phyloP scores from a whole-genome alignment of 2,888 invertebrate genomes.

The Chydorus sphaericus region DNA sequence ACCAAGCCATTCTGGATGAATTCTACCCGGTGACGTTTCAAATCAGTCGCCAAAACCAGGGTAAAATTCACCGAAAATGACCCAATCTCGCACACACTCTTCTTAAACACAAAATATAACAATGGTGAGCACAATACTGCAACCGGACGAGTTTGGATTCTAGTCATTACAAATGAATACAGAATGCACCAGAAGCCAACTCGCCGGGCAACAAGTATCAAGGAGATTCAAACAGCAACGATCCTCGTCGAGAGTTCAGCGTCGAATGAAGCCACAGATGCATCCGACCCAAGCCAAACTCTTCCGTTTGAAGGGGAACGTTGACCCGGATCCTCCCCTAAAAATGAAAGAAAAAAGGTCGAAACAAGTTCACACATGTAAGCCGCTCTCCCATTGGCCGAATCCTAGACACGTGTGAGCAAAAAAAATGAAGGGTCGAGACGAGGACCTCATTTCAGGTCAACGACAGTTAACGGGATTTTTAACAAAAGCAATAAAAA shows the following conservation, averaged over 20 bases:
- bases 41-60: conserved; percentile 5
- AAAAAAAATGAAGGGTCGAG: too few relatives aligned
- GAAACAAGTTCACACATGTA: not conserved
- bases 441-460: not conserved
- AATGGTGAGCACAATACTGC: not conserved
- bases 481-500: not conserved
- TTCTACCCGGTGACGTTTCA: conserved; percentile 16
- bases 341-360: not conserved
- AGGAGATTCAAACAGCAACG: not conserved
- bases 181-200: conserved; percentile 10
- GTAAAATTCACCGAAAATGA: conserved; percentile 15
- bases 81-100: conserved; percentile 1
- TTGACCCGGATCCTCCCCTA: not conserved
- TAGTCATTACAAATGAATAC: conserved; percentile 13
- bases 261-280: not conserved
- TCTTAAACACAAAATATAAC: not conserved
- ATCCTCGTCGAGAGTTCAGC: not conserved
- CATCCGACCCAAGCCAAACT: not conserved
- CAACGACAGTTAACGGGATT: conserved; percentile 2
- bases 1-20: conserved; percentile 16
- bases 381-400: not conserved
- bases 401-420: not conserved
- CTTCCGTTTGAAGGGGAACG: too few relatives aligned
- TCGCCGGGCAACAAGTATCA: conserved; percentile 5
- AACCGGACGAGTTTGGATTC: conserved; percentile 17